Conservation (phyloP, 2,797 vertebrate species). For the Heliangelus exortis region DNA sequence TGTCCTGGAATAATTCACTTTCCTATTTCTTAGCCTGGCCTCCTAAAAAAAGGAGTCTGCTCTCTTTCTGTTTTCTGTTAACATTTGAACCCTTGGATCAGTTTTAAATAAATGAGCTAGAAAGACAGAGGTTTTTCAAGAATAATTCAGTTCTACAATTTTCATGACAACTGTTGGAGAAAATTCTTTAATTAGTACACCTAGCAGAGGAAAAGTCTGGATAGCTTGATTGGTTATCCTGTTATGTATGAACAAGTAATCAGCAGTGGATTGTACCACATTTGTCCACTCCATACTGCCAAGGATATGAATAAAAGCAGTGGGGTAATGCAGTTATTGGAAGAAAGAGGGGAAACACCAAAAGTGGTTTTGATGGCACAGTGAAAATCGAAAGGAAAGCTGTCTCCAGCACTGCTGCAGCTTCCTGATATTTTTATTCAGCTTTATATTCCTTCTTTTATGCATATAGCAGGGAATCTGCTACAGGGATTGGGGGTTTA, state of each 20-base stretch:
- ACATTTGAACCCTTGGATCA: neutral
- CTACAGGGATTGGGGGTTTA: accelerated
- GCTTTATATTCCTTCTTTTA: neutral
- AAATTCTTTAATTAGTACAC: neutral
- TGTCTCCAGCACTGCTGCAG: neutral
- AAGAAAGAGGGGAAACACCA: neutral
- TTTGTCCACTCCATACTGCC: neutral
- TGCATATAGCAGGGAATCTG: neutral
- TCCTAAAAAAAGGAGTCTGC: neutral
- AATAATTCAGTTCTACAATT: neutral
- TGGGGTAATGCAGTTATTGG: neutral
- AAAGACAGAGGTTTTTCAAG: neutral
- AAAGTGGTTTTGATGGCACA: neutral
- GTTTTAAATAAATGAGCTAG: neutral
- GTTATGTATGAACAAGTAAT: neutral
- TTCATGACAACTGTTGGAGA: neutral
- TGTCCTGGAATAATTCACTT: neutral
- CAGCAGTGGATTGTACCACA: accelerated
- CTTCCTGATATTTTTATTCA: neutral
- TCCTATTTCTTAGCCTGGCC: neutral
- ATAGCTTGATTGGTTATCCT: neutral
- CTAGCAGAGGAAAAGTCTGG: neutral
- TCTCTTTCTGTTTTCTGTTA: neutral
- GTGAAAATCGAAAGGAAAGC: neutral
- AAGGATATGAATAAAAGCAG: neutral